Conservation (phyloP, 2,888 invertebrate genomes). For the Drosophila longiperda region DNA sequence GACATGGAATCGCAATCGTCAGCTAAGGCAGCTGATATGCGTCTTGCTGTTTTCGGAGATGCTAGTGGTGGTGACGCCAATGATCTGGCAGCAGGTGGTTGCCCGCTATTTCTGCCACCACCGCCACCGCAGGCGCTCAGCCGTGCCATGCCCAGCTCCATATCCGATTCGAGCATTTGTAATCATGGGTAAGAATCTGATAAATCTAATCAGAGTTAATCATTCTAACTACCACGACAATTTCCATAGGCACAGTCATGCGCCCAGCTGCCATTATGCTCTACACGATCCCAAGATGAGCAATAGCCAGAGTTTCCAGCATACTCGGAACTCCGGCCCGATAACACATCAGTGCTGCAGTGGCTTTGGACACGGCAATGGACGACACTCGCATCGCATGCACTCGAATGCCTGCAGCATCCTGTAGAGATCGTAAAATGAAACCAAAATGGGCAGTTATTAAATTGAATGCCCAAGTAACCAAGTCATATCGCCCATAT, state of each 20-base stretch:
- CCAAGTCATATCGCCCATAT: constrained; percentile 49
- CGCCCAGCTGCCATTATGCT: constrained; percentile 70
- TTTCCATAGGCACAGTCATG: constrained; percentile 62
- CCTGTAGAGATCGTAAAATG: constrained; percentile 61
- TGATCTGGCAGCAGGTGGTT: constrained; percentile 68
- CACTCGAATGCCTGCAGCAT: constrained; percentile 84
- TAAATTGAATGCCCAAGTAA: background rate
- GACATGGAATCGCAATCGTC: constrained; percentile 83
- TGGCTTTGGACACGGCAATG: constrained; percentile 81
- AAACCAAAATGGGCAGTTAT: background rate
- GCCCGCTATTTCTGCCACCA: constrained; percentile 79
- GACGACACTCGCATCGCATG: constrained; percentile 82
- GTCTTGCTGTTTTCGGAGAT: constrained; percentile 67
- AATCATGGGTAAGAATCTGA: constrained; percentile 79
- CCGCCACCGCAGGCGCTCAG: constrained; percentile 61
- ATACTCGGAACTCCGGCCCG: constrained; percentile 71
- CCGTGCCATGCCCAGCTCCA: constrained; percentile 78
- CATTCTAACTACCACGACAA: background rate
- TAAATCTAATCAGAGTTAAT: background rate
- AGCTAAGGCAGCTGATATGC: constrained; percentile 76
- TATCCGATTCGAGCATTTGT: constrained; percentile 83
- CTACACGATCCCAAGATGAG: constrained; percentile 78
- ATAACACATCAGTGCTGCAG: constrained; percentile 84
- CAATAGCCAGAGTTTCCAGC: constrained; percentile 84
- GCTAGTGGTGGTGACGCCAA: constrained; percentile 40